These are phyloP conservation scores for Heterodera schachtii DNA, from an alignment of 1,140 invertebrate genomes.

Conservation along the genomic window DNA sequence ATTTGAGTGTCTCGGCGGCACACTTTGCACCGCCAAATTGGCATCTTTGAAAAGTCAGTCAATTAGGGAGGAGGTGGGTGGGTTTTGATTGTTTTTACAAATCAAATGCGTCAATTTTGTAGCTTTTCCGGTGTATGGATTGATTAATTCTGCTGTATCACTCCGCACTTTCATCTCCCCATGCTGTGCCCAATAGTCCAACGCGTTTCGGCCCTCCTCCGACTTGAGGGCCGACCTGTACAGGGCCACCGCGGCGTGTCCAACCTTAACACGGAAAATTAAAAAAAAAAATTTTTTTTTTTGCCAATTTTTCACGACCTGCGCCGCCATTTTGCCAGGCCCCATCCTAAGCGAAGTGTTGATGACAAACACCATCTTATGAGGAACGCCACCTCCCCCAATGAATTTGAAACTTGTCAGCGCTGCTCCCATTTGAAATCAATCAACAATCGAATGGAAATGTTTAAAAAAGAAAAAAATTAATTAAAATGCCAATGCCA, in stretches of 20 bases:
- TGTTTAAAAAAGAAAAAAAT: not conserved
- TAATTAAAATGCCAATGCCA: not conserved
- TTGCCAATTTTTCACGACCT: constrained; percentile 64
- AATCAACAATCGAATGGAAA: too few relatives aligned
- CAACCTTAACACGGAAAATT: constrained; percentile 53
- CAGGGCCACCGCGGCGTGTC: constrained; percentile 71
- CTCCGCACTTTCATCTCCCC: constrained; percentile 72
- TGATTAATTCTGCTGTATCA: too few relatives aligned
- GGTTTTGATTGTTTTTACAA: too few relatives aligned
- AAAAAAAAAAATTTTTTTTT: too few relatives aligned
- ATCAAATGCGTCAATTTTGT: too few relatives aligned
- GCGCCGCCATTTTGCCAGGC: constrained; percentile 72
- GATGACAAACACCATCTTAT: constrained; percentile 72
- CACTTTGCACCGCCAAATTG: too few relatives aligned
- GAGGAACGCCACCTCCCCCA: not conserved
- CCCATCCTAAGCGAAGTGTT: constrained; percentile 72
- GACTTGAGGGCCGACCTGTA: constrained; percentile 68
- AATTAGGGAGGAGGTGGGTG: too few relatives aligned
- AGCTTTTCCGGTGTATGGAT: too few relatives aligned
- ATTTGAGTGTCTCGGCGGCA: too few relatives aligned
- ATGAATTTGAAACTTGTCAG: not conserved
- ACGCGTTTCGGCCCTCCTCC: constrained; percentile 64
- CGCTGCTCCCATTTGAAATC: not conserved
- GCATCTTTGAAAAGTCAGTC: too few relatives aligned
- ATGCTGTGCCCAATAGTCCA: constrained; percentile 50